Conservation (phyloP, 1,140 invertebrate genomes). For the Zaprionus lachaisei region DNA sequence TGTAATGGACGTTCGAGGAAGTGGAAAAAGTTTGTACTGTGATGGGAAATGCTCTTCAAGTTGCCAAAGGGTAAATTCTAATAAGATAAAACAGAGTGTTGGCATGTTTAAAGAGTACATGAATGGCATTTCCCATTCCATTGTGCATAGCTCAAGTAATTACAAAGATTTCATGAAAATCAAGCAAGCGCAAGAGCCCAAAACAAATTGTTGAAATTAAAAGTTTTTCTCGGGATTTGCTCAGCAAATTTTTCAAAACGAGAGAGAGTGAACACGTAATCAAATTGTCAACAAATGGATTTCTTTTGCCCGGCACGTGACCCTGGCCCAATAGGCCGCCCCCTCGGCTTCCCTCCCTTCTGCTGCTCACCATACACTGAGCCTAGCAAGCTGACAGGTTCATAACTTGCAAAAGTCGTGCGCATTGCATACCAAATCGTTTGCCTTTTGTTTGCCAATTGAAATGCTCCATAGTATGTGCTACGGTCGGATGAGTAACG, state of each 20-base stretch:
- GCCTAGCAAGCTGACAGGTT: slow-evolving; percentile 34
- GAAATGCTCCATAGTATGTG: slow-evolving; percentile 19
- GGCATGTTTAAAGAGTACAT: neutral
- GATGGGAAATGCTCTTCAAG: slow-evolving; percentile 21
- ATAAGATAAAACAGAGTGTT: slow-evolving; percentile 19
- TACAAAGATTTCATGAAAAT: slow-evolving; percentile 10
- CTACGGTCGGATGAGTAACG: neutral
- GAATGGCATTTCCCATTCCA: neutral
- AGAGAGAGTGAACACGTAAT: slow-evolving; percentile 53
- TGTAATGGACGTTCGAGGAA: slow-evolving; percentile 54
- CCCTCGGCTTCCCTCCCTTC: neutral
- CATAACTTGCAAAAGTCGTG: slow-evolving; percentile 51
- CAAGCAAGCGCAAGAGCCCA: slow-evolving; percentile 5
- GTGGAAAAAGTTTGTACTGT: slow-evolving; percentile 19
- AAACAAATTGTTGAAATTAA: slow-evolving; percentile 28
- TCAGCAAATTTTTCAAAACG: too few species aligned
- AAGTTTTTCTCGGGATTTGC: slow-evolving; percentile 26
- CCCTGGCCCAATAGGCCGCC: slow-evolving; percentile 7
- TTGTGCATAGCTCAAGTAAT: slow-evolving; percentile 3
- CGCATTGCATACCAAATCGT: slow-evolving; percentile 63
- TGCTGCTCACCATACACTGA: neutral
- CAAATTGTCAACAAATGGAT: slow-evolving; percentile 79
- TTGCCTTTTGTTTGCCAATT: slow-evolving; percentile 32
- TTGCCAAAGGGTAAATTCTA: slow-evolving; percentile 9
- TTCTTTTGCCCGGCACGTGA: slow-evolving; percentile 53